A percentile compares a stretch with the other conserved stretches of the same genome.
Conservation (phyloP, 2,888 invertebrate genomes). For the Platycheirus rosarum region DNA sequence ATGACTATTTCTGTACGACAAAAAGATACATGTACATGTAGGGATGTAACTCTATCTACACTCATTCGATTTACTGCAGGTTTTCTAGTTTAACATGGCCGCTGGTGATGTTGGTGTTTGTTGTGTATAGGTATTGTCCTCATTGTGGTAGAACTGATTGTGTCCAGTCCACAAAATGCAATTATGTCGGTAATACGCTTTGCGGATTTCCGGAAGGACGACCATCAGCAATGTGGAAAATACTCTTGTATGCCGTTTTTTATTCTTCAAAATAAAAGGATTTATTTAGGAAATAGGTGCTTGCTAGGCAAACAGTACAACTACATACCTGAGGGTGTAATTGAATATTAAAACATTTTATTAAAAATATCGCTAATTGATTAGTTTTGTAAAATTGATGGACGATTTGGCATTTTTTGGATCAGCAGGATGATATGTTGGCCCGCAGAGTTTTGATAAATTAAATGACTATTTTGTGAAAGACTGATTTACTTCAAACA, state of each 20-base stretch:
- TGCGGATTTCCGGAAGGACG: conserved; percentile 43
- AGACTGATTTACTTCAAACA: no score
- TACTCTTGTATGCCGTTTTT: neutral
- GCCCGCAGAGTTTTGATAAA: neutral
- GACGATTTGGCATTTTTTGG: neutral
- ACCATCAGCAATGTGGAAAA: conserved; percentile 6
- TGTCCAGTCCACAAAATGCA: conserved; percentile 48
- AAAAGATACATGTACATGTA: conserved; percentile 6
- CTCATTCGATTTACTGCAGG: no score
- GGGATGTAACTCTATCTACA: no score
- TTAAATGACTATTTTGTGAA: neutral
- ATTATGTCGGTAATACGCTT: conserved; percentile 60
- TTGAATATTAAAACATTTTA: conserved; percentile 9
- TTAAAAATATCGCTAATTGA: conserved; percentile 27
- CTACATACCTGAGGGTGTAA: neutral
- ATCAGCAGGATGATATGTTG: neutral
- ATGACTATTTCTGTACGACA: conserved; percentile 1
- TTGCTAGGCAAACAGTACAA: neutral
- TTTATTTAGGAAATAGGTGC: neutral
- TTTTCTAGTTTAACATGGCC: neutral
- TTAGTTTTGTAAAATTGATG: conserved; percentile 24
- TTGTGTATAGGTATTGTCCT: conserved; percentile 11
- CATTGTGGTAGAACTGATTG: conserved; percentile 30
- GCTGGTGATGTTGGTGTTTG: neutral
- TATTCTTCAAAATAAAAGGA: neutral